Percentiles rank a stretch among this genome's conserved stretches.
These are phyloP conservation scores for Paradoxurus hermaphroditus DNA, from an alignment of 2,113 vertebrate genomes.

Conservation along the genomic window DNA sequence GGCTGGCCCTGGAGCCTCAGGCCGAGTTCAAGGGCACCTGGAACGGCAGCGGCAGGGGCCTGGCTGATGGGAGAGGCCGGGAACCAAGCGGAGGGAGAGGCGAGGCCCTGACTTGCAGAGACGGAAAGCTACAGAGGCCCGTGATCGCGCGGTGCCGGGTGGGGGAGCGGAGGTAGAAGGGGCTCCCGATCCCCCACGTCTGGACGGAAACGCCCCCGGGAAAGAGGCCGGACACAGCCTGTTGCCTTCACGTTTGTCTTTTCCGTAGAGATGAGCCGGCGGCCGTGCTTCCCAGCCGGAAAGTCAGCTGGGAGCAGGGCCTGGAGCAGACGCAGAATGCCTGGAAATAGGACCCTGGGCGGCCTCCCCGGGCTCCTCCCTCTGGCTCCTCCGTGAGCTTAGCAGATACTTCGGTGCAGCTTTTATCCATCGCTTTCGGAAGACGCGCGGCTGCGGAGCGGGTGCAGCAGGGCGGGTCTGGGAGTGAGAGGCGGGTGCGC, in stretches of 20 bases:
- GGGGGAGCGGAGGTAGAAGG: not conserved
- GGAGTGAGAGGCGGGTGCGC: too few relatives aligned
- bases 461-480: too few relatives aligned
- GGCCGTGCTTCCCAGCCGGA: not conserved
- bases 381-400: rapidly evolving
- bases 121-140: not conserved
- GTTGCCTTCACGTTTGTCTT: not conserved
- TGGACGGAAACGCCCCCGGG: not conserved
- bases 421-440: not conserved
- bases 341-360: rapidly evolving
- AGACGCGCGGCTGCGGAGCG: not conserved
- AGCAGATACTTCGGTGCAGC: rapidly evolving
- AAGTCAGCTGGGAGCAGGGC: not conserved
- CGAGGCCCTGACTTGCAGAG: not conserved
- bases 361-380: not conserved
- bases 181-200: rapidly evolving
- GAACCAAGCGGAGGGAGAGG: not conserved
- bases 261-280: not conserved
- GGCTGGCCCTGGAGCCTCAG: not conserved
- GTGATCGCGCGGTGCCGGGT: not conserved
- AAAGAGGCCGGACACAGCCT: not conserved
- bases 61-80: not conserved
- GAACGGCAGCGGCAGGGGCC: not conserved
- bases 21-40: not conserved
- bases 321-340: not conserved